These are phyloP conservation scores for Fundulus diaphanus DNA, from an alignment of 2,797 vertebrate species.

Conservation along the genomic window DNA sequence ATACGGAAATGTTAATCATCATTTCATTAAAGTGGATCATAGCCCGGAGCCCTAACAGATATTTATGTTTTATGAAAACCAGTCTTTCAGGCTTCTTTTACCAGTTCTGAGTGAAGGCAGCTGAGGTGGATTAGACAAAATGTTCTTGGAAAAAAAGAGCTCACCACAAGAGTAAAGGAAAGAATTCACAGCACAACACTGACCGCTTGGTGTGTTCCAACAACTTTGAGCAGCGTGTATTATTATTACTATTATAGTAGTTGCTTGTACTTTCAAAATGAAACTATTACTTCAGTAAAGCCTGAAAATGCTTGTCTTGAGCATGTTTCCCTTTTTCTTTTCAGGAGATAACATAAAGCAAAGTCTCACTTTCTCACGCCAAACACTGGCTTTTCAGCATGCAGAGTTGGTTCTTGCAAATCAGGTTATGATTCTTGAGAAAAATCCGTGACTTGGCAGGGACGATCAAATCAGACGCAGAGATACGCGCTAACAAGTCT, in stretches of 20 bases:
- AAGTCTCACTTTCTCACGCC: not conserved
- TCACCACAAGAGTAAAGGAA: conserved; percentile 80
- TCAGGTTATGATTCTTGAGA: conserved; percentile 34
- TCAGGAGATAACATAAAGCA: not conserved
- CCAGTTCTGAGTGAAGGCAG: conserved; percentile 81
- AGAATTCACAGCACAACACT: conserved; percentile 77
- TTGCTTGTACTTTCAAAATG: not conserved
- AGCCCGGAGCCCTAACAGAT: conserved; percentile 81
- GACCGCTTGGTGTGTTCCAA: conserved; percentile 75
- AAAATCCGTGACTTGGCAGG: conserved; percentile 35
- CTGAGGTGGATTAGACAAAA: conserved; percentile 84
- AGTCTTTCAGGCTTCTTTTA: conserved; percentile 78
- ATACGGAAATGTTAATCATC: conserved; percentile 83
- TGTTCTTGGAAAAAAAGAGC: conserved; percentile 82
- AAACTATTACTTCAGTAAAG: not conserved
- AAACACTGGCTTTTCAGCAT: not conserved
- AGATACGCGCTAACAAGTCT: conserved; percentile 51
- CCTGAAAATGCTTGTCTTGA: not conserved
- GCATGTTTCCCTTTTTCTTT: not conserved
- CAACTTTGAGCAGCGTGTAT: conserved; percentile 63
- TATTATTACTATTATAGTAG: conserved; percentile 19
- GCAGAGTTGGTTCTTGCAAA: conserved; percentile 9
- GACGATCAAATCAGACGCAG: conserved; percentile 47
- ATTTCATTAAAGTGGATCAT: conserved; percentile 78
- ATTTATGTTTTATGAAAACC: conserved; percentile 84